Evolutionary conservation across 2,797 vertebrate species (phyloP), one percentile per base, ranked within the genome.

Genomic region (Apogon talboti): DNA sequence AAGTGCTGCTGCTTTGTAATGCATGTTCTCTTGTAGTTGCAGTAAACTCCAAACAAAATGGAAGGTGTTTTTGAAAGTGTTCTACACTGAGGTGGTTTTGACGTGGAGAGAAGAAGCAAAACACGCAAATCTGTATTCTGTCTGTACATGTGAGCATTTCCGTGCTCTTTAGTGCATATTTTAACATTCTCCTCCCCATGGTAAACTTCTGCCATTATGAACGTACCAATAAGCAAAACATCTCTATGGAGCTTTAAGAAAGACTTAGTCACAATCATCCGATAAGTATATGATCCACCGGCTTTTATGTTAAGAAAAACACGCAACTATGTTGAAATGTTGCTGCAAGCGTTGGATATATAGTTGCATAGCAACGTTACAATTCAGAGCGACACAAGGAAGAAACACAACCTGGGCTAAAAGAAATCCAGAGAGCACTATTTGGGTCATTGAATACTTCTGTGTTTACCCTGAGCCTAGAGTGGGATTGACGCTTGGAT

Each of bases 391-490:
- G 51, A 82, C 76, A 78, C 74, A 84, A 70, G 65, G 60, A 63
- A 66, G 82, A 85, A 86, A 84, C 76, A 85, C 76, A 83, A 89
- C 53, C 75, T 65, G 19, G 51, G 67, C 66, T 79, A 76, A 67
- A 87, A 83, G 82, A 78, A 81, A 73, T 21, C 53, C 65, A 53
- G 62, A 76, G 69, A 82, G 81, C 76, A 64, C 51, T 82, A 45
- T 54, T 70, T 81, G 69, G 87, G 85, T 89, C 84, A 89, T 30
- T 79, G 85, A 87, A 91, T 88, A 80, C 87, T 68, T 82, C 66
- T 67, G 69, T 90, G 86, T 88, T 92, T 90, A 86, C 85, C 43
- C 66, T 89, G 55, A 83, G 82, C 61, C 82, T 78, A 70, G 64
- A 67, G 78, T 78, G 68, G 84, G 82, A 91, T 84, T 87, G 89